Evolutionary conservation across 2,797 vertebrate species (phyloP).

Genomic region (Myoxocephalus aenaeus): DNA sequence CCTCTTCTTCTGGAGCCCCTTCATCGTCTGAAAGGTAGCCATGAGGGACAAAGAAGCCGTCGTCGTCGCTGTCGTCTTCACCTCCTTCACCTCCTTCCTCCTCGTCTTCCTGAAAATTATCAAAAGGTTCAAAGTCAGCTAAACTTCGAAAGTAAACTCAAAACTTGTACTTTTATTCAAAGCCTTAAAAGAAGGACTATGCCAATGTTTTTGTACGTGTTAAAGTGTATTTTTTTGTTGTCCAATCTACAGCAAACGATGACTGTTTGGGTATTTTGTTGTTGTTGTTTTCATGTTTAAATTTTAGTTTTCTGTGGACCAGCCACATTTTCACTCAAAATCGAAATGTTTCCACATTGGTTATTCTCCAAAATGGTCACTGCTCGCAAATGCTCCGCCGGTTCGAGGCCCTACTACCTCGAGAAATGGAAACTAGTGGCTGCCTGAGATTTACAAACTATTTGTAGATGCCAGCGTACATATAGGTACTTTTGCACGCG

Average conservation of each 20-base stretch:
- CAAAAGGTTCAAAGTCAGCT: not conserved
- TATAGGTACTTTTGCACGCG: not conserved
- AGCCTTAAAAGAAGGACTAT: too few relatives aligned
- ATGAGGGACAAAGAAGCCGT: constrained; percentile 98
- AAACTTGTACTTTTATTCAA: not conserved
- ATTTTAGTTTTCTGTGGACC: too few relatives aligned
- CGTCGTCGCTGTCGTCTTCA: constrained; percentile 92
- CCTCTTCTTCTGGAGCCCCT: constrained; percentile 88
- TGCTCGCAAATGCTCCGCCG: too few relatives aligned
- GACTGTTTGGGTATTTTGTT: too few relatives aligned
- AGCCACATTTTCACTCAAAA: too few relatives aligned
- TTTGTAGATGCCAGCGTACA: not conserved
- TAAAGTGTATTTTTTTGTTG: not conserved
- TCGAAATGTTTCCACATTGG: too few relatives aligned
- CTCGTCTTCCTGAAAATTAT: constrained; percentile 90
- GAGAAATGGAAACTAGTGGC: constrained; percentile 2
- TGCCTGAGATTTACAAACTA: not conserved
- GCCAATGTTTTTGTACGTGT: too few relatives aligned
- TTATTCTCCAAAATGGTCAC: too few relatives aligned
- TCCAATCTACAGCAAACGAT: not conserved
- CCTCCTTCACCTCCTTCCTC: constrained; percentile 85
- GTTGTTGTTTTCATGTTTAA: too few relatives aligned
- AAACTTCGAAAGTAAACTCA: not conserved
- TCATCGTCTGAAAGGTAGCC: constrained; percentile 99
- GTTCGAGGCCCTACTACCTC: too few relatives aligned